These are phyloP conservation scores for Calosoma granatense DNA, from an alignment of 1,140 invertebrate genomes.

Conservation along the genomic window DNA sequence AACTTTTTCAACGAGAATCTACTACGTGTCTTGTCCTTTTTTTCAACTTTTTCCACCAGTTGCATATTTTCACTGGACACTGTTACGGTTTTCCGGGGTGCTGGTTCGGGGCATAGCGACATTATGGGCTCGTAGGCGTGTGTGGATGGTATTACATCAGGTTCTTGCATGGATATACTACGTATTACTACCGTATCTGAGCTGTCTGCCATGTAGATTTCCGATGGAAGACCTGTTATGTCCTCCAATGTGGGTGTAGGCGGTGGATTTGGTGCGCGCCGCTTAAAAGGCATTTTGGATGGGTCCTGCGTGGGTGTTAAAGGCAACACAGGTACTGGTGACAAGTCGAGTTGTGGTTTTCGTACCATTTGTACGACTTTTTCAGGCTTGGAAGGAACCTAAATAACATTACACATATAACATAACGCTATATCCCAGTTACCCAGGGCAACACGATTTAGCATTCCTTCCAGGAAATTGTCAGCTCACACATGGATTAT, in stretches of 20 bases:
- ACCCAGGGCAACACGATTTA: too few species aligned
- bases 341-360: slow-evolving; percentile 16
- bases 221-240: too few species aligned
- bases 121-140: too few species aligned
- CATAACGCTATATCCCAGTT: too few species aligned
- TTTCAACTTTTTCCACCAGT: slow-evolving; percentile 32
- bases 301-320: neutral
- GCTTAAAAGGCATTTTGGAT: slow-evolving; percentile 32
- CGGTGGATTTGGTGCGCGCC: slow-evolving; percentile 56
- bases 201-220: too few species aligned
- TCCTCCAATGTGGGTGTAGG: neutral
- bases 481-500: too few species aligned
- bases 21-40: slow-evolving; percentile 50
- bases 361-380: slow-evolving; percentile 37
- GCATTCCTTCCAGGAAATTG: too few species aligned
- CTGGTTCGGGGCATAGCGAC: slow-evolving; percentile 57
- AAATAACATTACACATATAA: slow-evolving; percentile 49
- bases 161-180: neutral
- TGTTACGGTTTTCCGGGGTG: slow-evolving; percentile 53
- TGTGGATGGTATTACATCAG: slow-evolving; percentile 3
- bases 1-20: slow-evolving; percentile 78
- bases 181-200: too few species aligned
- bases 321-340: neutral
- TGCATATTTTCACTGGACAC: slow-evolving; percentile 60
- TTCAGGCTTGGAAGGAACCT: slow-evolving; percentile 50